Base-by-base conservation (phyloP, 2,113 vertebrate genomes). In the Alexandromys fortis region DNA sequence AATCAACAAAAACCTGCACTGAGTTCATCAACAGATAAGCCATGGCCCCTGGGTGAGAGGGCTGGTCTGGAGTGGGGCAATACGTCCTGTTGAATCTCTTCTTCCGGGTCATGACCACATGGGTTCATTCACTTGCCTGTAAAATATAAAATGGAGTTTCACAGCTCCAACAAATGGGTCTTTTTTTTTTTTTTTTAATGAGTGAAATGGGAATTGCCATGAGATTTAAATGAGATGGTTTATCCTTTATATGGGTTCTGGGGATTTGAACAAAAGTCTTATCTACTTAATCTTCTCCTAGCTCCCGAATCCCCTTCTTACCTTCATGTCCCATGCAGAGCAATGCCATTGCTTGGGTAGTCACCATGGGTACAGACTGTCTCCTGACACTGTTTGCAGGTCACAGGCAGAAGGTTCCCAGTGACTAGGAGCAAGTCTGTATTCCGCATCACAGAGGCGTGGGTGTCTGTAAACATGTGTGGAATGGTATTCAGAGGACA, bases 51-150 rank as follows among this genome's bases (percentile, higher is more conserved):
- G 7, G 28, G 12, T 24, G 42, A 45, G 22, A 16, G 7, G 67
- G 0, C 24, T 19, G 75, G n/a, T 1, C 19, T 86, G 72, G 38
- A 33, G 8, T 0, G 13, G 38, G 19, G 3, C 0, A 21, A 26
- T 81, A 82, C 11, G 5, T 7, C 68, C 58, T 5, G 2, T 35
- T 5, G 14, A 3, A 1, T 33, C n/a, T n/a, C 55, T 85, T 38
- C 19, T 45, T 35, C 24, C 26, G 78, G 61, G 49, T 5, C 3
- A 42, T 10, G 65, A 33, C 19, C 65, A 3, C 9, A 1, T 10
- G 42, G 30, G 24, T 45, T 17, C 2, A 0, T 9, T n/a, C 0
- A 45, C 10, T 38, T 38, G 77, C 82, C 73, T 7, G 9, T 17
- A 33, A 68, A 12, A 9, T 85, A 49, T 14, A 26, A 35, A 70